Evolutionary conservation across 2,797 vertebrate genomes (phyloP).

Genomic region (Hypotaenidia philippensis): DNA sequence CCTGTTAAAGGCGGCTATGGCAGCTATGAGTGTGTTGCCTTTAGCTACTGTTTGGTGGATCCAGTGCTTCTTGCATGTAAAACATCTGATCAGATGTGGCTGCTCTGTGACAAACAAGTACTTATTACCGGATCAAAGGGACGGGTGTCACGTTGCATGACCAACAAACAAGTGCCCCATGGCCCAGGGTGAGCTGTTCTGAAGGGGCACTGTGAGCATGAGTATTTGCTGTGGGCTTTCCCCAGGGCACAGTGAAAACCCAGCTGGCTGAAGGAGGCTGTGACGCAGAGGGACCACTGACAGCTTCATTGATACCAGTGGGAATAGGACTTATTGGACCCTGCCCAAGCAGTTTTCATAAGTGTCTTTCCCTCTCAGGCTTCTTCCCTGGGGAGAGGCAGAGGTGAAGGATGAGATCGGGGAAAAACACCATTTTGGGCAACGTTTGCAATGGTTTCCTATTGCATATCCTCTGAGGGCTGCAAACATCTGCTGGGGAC

Average conservation of each 20-base stretch:
- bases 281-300: background rate
- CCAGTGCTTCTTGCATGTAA: background rate
- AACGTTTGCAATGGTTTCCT: background rate
- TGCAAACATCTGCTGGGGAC: background rate
- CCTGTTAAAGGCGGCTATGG: conserved; percentile 14
- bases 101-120: background rate
- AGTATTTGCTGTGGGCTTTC: background rate
- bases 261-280: background rate
- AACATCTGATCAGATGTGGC: background rate
- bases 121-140: background rate
- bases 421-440: background rate
- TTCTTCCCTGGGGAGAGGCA: background rate
- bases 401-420: background rate
- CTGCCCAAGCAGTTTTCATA: background rate
- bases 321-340: background rate
- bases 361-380: background rate
- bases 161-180: background rate
- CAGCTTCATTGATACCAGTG: background rate
- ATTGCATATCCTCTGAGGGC: background rate
- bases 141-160: background rate
- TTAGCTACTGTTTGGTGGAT: conserved; percentile 6
- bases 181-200: background rate
- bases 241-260: background rate
- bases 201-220: background rate
- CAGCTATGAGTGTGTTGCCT: background rate